Conservation (phyloP, 2,113 vertebrate species). For the Clarias magur region DNA sequence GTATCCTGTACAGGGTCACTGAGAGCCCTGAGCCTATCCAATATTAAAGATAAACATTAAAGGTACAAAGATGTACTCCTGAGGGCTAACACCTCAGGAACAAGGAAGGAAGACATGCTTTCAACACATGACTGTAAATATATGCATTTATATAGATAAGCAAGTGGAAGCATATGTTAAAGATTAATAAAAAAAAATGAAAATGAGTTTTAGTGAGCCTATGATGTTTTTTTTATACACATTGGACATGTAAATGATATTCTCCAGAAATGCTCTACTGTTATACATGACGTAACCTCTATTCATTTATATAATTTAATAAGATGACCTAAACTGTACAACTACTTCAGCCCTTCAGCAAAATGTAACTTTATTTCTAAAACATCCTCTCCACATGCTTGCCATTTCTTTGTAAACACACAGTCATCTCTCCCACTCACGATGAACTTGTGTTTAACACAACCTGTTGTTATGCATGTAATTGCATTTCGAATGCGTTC, state of each 20-base stretch:
- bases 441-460: too few relatives aligned
- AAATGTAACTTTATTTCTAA: too few relatives aligned
- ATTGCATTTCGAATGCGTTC: too few relatives aligned
- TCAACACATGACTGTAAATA: neutral
- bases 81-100: neutral
- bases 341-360: too few relatives aligned
- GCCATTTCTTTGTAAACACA: too few relatives aligned
- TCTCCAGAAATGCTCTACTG: neutral
- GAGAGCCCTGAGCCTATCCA: too few relatives aligned
- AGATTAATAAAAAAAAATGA: neutral
- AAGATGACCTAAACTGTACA: too few relatives aligned
- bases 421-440: too few relatives aligned
- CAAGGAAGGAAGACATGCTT: neutral
- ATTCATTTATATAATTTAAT: too few relatives aligned
- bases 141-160: neutral
- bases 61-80: neutral
- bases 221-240: neutral
- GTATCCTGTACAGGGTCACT: too few relatives aligned
- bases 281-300: neutral
- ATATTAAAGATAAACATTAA: neutral
- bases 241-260: neutral
- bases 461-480: too few relatives aligned
- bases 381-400: too few relatives aligned
- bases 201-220: neutral
- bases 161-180: neutral